Base-by-base conservation (phyloP, 2,888 invertebrate genomes). In the Nysson spinosus region DNA sequence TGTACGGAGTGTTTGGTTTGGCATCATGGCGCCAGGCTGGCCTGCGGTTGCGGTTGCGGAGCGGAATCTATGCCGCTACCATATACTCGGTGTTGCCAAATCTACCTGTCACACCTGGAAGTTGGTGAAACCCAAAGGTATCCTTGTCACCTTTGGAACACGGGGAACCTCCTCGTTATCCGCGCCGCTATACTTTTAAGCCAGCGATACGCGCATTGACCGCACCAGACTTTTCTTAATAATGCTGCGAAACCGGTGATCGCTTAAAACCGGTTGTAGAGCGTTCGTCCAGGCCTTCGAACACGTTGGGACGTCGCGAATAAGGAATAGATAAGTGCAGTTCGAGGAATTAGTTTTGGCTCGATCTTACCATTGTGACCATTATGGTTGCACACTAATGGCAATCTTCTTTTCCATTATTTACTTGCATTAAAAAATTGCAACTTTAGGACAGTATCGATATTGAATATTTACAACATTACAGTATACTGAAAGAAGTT, bases 31-130 rank as follows among this genome's bases (percentile, higher is more conserved):
- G 69, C 65, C 49, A 64, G 69, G 69, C 76, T 51, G 69, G 62
- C 61, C 68, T 75, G 75, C 77, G 79, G 77, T 72, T 80, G 79
- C 81, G 79, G 73, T 76, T 79, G 78, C 83, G 83, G 79, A 78
- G 81, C 84, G 84, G 84, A 83, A 83, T 81, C 75, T 66, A 78
- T 73, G 75, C 80, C 83, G 75, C 64, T 75, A 78, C 75, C 77
- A 79, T 75, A 49, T 52, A n/a, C 61, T 66, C 75, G 65, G 60
- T 70, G 75, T 75, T 75, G 75, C 75, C 75, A 75, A 65, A 75
- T 63, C 69, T 61, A 47, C 49, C 37, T 40, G 55, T 9, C 61
- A 37, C 37, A 55, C 14, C 37, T 49, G 49, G 66, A 66, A 67
- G 56, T 17, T 56, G 49, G 26, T 32, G 66, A 49, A 58, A 50